These are phyloP conservation scores for Netelia inedita DNA, from an alignment of 2,888 invertebrate species.

Conservation along the genomic window DNA sequence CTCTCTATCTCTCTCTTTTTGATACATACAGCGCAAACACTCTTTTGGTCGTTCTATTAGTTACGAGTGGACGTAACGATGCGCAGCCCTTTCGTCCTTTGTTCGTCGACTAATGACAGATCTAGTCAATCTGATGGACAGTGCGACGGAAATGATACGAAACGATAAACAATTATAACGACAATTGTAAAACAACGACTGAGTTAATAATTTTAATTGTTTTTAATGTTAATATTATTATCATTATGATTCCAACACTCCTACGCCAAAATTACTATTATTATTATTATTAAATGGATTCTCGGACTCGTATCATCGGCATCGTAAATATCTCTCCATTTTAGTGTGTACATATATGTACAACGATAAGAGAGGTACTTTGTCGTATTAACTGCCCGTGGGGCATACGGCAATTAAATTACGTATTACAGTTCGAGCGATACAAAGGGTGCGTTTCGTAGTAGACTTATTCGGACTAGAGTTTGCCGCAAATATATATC, in stretches of 20 bases:
- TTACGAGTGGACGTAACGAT: neutral
- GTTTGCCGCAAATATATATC: slow-evolving; percentile 7
- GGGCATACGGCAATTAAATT: slow-evolving; percentile 37
- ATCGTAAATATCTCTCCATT: slow-evolving; percentile 1
- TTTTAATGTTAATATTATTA: too few relatives aligned
- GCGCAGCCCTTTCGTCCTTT: neutral
- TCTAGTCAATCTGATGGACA: slow-evolving; percentile 32
- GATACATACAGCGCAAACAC: neutral
- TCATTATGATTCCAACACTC: too few relatives aligned
- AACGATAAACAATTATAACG: neutral
- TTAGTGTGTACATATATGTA: neutral
- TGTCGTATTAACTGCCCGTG: slow-evolving; percentile 19
- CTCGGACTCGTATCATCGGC: neutral
- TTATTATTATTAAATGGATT: slow-evolving; percentile 1
- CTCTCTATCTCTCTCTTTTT: neutral
- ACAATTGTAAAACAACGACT: slow-evolving; percentile 5
- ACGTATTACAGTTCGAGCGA: slow-evolving; percentile 20
- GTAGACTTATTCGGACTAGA: slow-evolving; percentile 40
- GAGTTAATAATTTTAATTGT: slow-evolving; percentile 9
- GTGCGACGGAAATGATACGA: slow-evolving; percentile 19
- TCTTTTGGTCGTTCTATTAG: neutral
- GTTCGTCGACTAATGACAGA: slow-evolving; percentile 42
- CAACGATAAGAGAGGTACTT: neutral
- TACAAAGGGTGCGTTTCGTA: neutral
- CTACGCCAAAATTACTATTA: neutral